phyloP scores from a whole-genome alignment of 2,113 vertebrate species.

The Oryctolagus cuniculus region mOryCun1.1 NC_091443.1:17890501-17891000 shows the following conservation, averaged over 20 bases:
- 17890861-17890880: background rate
- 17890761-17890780: background rate
- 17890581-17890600: constrained; percentile 55
- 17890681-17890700: constrained; percentile 1
- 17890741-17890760: background rate
- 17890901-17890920: constrained; percentile 16
- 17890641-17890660: constrained; percentile 25
- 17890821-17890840: background rate
- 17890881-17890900: background rate
- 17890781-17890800: constrained; percentile 47
- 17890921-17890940: constrained; percentile 35
- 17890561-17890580: constrained; percentile 17
- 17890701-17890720: background rate
- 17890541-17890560: background rate
- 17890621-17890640: constrained; percentile 52
- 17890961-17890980: background rate
- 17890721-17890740: constrained; percentile 31
- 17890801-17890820: background rate
- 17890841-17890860: constrained; percentile 37
- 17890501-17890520: background rate
- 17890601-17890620: constrained; percentile 27
- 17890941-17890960: background rate
- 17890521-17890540: background rate
- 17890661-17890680: constrained; percentile 12
- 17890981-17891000: constrained; percentile 1